Base-by-base conservation (phyloP, 2,888 invertebrate species). In the Euzetes globulus region DNA sequence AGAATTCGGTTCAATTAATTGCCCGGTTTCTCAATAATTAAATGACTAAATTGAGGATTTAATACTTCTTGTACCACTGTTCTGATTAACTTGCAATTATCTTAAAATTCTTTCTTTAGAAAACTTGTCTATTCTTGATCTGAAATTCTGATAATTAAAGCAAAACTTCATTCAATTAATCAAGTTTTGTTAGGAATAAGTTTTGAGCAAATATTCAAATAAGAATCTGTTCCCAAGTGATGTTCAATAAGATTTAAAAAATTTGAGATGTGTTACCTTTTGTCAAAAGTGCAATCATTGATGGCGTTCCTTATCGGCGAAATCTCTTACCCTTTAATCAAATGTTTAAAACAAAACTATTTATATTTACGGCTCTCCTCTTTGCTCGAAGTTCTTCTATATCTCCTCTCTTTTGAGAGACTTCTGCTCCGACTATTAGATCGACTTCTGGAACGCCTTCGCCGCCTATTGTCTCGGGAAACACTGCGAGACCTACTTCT, bases 321-420 rank as follows among this genome's bases (percentile, higher is more conserved):
- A 19, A 55, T 63, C n/a, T 63, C 63, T 63, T 63, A 63, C 60
- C 33, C 29, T 33, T 19, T 63, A 33, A 27, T 33, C 25, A 33
- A 33, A 63, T 11, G n/a, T 33, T 63, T 33, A 6, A 63, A 22
- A 52, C 19, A 22, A 52, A 22, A 22, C 52, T 52, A 52, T 52
- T 63, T 63, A 63, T 63, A 63, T 63, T 63, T 63, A 63, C 63
- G 63, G 1, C 63, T 63, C 27, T 63, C 63, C 63, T 63, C 63
- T 63, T 27, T 17, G 17, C 63, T 63, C 2, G 27, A 27, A 1
- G 63, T 63, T 25, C 63, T 25, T 13, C 63, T 33, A 22, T 63
- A 63, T 33, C 33, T 63, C 19, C 63, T 33, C 13, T 33, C 33
- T 33, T 63, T 63, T 1, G 63, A 63, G 19, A 9, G 6, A 63